Evolutionary conservation across 2,888 invertebrate genomes (phyloP), one percentile per base, ranked within the genome.

Genomic region (Euspilapteryx auroguttella): DNA sequence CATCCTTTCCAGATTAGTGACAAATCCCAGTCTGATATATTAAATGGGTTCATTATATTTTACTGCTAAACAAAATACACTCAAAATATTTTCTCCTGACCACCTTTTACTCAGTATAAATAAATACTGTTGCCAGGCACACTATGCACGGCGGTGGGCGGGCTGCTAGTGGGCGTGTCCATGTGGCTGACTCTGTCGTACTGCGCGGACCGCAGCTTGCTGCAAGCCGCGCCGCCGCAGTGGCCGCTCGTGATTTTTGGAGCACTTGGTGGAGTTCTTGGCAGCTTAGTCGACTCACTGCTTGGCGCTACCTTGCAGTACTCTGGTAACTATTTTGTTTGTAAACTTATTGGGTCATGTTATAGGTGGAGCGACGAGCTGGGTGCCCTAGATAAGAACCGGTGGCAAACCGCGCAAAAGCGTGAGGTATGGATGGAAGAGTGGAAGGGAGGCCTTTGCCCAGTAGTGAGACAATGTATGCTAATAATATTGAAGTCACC

Each of bases 221-320:
- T 87, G 38, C 48, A 65, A 5, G 59, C 77, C 36, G 81, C 83
- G 31, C 84, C 86, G 11, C 79, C 84, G 1, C 91, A 93, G 49
- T 91, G 88, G 88, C 89, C 89, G 1, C 61, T 93, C 2, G 78
- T 94, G 29, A 27, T 86, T 1, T 71, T 84, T 40, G 91, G 87
- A 6, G 84, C 81, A 1, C 41, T 87, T 8, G 86, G 83, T 20
- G 94, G 94, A 1, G 65, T 93, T 5, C 44, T 88, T 15, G 94
- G 94, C 2, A 92, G 92, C 32, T 33, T 90, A 1, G 64, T 93
- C 29, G 94, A 94, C 57, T 94, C 94, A 0, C 33, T 89, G 15
- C 62, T 94, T 23, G 94, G 94, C 25, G 94, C 92, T 3, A 86
- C 87, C 5, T 49, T 92, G 24, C 94, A 94, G 61, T 94, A 83